phyloP scores from a whole-genome alignment of 2,797 vertebrate species.

The Lacerta bilineata region DNA sequence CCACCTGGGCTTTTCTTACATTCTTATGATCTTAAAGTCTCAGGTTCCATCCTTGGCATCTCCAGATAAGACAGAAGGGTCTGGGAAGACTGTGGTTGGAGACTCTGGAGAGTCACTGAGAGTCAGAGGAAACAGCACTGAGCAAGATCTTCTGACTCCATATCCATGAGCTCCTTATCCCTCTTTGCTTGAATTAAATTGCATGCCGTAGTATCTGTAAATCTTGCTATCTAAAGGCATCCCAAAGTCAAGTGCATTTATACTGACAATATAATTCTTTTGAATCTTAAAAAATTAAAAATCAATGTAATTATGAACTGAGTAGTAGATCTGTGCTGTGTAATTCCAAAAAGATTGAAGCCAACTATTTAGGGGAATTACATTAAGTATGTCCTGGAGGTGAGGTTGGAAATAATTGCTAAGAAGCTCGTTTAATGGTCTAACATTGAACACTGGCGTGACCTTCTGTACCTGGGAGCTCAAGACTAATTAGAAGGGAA shows the following conservation, averaged over 20 bases:
- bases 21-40: neutral
- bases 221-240: slow-evolving; percentile 17
- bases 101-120: neutral
- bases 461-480: slow-evolving; percentile 36
- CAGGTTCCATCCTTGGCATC: neutral
- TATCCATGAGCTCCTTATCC: neutral
- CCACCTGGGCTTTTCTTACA: neutral
- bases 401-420: slow-evolving; percentile 51
- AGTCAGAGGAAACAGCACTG: neutral
- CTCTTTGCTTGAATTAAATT: slow-evolving; percentile 15
- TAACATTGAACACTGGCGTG: slow-evolving; percentile 28
- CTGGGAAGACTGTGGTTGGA: too few relatives aligned
- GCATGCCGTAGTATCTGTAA: neutral
- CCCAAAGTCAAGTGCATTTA: slow-evolving; percentile 41
- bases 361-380: slow-evolving; percentile 50
- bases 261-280: slow-evolving; percentile 49
- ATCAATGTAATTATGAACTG: slow-evolving; percentile 24
- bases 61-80: neutral
- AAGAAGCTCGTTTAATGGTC: slow-evolving; percentile 40
- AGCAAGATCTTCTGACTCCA: neutral
- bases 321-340: slow-evolving; percentile 31
- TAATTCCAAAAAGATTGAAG: slow-evolving; percentile 52
- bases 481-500: slow-evolving; percentile 46
- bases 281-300: slow-evolving; percentile 43
- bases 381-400: slow-evolving; percentile 37